These are phyloP conservation scores for Odontomachus brunneus DNA, from an alignment of 1,140 invertebrate species.

Conservation along the genomic window DNA sequence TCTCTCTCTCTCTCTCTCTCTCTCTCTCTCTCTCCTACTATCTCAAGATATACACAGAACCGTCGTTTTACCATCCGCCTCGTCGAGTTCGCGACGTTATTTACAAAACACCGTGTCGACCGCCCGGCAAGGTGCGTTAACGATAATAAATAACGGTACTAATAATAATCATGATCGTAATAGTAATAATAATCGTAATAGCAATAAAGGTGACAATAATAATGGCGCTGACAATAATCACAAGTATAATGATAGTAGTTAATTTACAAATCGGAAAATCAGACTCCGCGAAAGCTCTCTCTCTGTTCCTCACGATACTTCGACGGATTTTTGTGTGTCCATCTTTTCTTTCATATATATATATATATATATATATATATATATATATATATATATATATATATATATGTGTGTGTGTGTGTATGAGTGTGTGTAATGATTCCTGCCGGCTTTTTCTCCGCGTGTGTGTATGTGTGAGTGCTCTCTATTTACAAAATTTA, in stretches of 20 bases:
- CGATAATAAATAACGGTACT: constrained; percentile 69
- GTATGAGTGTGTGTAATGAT: constrained; percentile 39
- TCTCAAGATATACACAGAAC: constrained; percentile 50
- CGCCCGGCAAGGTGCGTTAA: constrained; percentile 46
- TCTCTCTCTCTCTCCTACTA: constrained; percentile 30
- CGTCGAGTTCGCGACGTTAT: constrained; percentile 64
- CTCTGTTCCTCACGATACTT: constrained; percentile 27
- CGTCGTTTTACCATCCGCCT: constrained; percentile 31
- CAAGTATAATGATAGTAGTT: constrained; percentile 55
- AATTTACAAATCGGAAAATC: constrained; percentile 62
- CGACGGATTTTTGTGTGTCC: neutral
- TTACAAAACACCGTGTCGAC: constrained; percentile 69
- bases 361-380: constrained; percentile 47
- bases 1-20: constrained; percentile 26
- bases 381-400: constrained; percentile 26
- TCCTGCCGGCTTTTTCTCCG: constrained; percentile 38
- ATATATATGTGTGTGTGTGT: constrained; percentile 33
- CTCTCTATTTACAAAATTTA: constrained; percentile 71
- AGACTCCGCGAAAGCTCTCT: constrained; percentile 5
- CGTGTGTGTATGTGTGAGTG: too few species aligned
- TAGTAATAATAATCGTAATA: constrained; percentile 41
- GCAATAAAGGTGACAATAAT: constrained; percentile 26
- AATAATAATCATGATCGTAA: constrained; percentile 52
- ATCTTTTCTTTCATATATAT: constrained; percentile 12
- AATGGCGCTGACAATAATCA: constrained; percentile 22